Base-by-base conservation (phyloP, 35 echinoderm and acorn worm genomes). In the Acanthaster planci region DNA sequence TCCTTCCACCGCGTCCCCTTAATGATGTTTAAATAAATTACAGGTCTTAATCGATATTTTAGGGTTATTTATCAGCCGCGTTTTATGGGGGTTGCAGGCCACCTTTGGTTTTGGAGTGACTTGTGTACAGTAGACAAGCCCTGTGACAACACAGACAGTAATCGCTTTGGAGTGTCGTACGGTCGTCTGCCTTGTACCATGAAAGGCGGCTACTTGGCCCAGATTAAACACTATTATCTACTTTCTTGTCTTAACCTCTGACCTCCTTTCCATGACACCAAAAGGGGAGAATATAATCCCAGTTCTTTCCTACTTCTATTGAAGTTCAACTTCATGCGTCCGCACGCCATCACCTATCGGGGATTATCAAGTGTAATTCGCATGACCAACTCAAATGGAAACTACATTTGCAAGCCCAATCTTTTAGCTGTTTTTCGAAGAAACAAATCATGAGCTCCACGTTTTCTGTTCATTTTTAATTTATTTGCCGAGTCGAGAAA, bases 31-130 rank as follows among this genome's bases (percentile, higher is more conserved):
- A 30, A 72, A 72, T 72, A 72, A 72, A 72, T 72, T 26, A 72
- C 22, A 68, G 64, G 23, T 34, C 34, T 60, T 72, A 72, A 72
- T 72, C 64, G 26, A 30, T 72, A 72, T 34, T 47, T 0, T 34
- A 72, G 64, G 64, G 64, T 35, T 72, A 72, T 72, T 72, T 72
- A 72, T 72, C 64, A 72, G 64, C 30, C 64, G 64, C 64, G 22
- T 21, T 60, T 9, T 72, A 72, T 16, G 34, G 64, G 26, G 64
- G 64, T 3, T 26, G 30, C 19, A 72, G 26, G 30, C 64, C 64
- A 26, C 64, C 64, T 26, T 72, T 72, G 64, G 64, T 31, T 34
- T 72, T 47, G 26, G 26, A 72, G 64, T 72, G 64, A 72, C 64
- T 72, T 72, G 64, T 72, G 64, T 72, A 72, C 64, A 7, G 64